Percentiles rank a stretch among this genome's conserved stretches.
Evolutionary conservation across 1,140 invertebrate species (phyloP).

Genomic region (Hydropsyche tenuis): DNA sequence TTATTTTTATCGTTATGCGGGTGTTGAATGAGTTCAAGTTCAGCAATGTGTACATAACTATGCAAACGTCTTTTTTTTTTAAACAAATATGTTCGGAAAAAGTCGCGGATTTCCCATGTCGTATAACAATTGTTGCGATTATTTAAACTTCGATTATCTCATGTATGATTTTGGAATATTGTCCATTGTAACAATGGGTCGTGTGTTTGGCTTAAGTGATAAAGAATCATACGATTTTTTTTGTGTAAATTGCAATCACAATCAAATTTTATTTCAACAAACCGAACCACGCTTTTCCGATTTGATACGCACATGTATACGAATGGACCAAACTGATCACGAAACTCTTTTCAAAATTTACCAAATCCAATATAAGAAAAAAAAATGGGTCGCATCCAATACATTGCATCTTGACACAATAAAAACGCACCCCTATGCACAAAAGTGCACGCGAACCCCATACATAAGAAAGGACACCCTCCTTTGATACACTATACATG

Average conservation of each 20-base stretch:
- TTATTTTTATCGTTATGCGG: conserved; percentile 1
- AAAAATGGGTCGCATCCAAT: conserved; percentile 32
- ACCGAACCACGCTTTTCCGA: too few species aligned
- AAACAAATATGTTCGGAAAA: background rate
- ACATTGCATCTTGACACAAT: background rate
- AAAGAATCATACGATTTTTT: too few species aligned
- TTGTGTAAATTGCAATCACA: too few species aligned
- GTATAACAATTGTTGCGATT: too few species aligned
- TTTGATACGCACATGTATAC: too few species aligned
- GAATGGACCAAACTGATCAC: too few species aligned
- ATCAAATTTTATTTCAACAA: too few species aligned
- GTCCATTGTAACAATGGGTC: too few species aligned
- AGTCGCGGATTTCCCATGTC: background rate
- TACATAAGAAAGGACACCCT: conserved; percentile 36
- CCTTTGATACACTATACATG: background rate
- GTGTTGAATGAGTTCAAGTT: conserved; percentile 14
- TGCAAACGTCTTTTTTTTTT: background rate
- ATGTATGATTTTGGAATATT: too few species aligned
- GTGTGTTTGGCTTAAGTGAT: too few species aligned
- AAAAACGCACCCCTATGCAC: conserved; percentile 30
- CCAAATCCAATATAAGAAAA: conserved; percentile 19
- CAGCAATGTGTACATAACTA: conserved; percentile 1
- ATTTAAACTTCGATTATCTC: too few species aligned
- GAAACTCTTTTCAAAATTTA: too few species aligned
- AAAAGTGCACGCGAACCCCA: background rate